Base-by-base conservation (phyloP, 2,797 vertebrate genomes). In the Setipinna tenuifilis region DNA sequence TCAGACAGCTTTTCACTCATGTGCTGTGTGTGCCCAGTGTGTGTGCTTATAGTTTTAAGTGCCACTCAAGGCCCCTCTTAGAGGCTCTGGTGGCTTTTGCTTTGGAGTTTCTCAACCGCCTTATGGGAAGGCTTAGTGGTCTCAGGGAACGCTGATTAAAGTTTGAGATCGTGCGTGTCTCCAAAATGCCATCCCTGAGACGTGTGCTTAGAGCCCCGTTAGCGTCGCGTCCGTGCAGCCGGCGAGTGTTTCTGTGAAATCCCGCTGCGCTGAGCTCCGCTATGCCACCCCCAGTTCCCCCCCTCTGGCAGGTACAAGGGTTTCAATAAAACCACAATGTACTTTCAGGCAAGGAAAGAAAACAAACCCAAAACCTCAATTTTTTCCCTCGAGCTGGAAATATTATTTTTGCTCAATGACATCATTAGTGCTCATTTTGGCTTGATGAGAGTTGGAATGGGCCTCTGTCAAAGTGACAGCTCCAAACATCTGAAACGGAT, bases 401-500 rank as follows among this genome's bases (percentile, higher is more conserved):
- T 82, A 59, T 92, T 89, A 65, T 87, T 88, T 85, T 90, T 87
- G 50, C 86, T 88, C 78, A 88, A 88, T 91, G 87, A 83, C 89
- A 84, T 92, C 90, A 89, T 82, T 82, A 61, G 48, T 80, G 28
- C 58, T 62, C 25, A 57, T 84, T 88, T 88, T 81, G 83, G 78
- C 65, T 82, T 83, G 87, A 85, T 87, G 88, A 89, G 85, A 16
- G 71, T 89, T 86, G 89, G 82, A 86, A 85, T 25, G n/a, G 44
- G 21, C 65, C 80, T 86, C 82, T 82, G 59, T 90, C 82, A 90
- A 89, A 85, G 10, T 57, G 81, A 81, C 71, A n/a, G 83, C 83
- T 58, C 82, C 81, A 35, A 82, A 87, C 91, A 88, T 89, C 89
- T 92, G 87, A 92, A 88, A 65, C 78, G 19, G 25, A 87, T 92